Percentiles rank a stretch among this genome's conserved stretches.
Conservation (phyloP, 2,888 invertebrate species). For the Lottia gigantea region DNA sequence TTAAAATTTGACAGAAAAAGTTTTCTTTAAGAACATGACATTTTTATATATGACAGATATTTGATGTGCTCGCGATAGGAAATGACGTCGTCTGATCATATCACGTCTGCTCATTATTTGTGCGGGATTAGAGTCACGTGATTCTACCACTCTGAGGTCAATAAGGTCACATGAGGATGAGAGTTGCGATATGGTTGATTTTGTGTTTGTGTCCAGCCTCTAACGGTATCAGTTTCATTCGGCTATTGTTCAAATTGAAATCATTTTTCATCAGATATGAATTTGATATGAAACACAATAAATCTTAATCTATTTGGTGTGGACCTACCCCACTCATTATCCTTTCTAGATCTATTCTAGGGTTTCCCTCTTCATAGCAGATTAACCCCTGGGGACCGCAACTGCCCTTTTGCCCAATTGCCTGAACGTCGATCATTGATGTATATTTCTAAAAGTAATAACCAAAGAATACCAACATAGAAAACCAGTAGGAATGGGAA, state of each 20-base stretch:
- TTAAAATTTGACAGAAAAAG: too few species aligned
- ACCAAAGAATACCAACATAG: too few species aligned
- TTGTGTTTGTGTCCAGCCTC: neutral
- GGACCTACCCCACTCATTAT: conserved; percentile 5
- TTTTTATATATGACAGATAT: too few species aligned
- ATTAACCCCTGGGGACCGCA: neutral
- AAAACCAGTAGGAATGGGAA: too few species aligned
- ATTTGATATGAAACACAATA: neutral
- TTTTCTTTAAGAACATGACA: too few species aligned
- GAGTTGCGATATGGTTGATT: conserved; percentile 1
- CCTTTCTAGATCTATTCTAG: neutral
- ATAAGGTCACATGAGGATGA: conserved; percentile 1
- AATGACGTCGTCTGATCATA: too few species aligned
- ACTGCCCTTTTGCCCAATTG: too few species aligned
- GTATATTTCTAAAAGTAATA: too few species aligned
- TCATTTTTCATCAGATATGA: neutral
- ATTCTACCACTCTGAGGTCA: neutral
- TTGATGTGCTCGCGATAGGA: too few species aligned
- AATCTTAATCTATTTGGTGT: conserved; percentile 8
- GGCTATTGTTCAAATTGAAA: neutral
- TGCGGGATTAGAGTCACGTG: conserved; percentile 8
- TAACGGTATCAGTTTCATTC: neutral
- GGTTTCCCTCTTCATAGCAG: conserved; percentile 1
- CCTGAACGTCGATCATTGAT: too few species aligned
- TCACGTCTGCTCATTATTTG: too few species aligned